Percentiles rank a stretch among this genome's conserved stretches.
Evolutionary conservation across 2,113 vertebrate species (phyloP).

Genomic region (Thalassarche chlororhynchos): DNA sequence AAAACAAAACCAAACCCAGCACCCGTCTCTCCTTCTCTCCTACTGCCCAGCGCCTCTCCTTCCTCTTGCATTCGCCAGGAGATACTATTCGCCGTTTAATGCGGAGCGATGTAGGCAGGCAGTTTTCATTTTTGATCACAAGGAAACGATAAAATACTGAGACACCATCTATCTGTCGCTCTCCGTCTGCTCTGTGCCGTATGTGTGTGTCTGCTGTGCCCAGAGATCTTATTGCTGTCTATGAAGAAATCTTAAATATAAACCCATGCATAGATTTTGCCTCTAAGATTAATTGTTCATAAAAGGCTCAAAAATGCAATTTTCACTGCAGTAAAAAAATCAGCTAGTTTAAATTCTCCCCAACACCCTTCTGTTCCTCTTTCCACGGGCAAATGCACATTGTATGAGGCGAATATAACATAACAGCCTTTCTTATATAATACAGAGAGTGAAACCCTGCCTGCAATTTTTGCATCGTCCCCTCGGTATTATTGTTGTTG

Average conservation of each 20-base stretch:
- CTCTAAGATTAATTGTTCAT: background rate
- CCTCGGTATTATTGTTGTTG: background rate
- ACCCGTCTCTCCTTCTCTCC: background rate
- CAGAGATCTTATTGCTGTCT: background rate
- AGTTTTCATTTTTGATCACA: background rate
- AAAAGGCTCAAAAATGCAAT: background rate
- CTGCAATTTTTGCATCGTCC: background rate
- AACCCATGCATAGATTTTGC: accelerated
- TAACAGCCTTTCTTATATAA: background rate
- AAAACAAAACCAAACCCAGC: background rate
- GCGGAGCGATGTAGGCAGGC: background rate
- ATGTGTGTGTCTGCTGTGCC: background rate
- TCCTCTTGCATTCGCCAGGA: background rate
- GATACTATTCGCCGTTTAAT: background rate
- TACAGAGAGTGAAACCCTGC: background rate
- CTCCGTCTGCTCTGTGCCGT: background rate
- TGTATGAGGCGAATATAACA: background rate
- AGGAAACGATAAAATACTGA: background rate
- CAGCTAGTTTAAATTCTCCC: background rate
- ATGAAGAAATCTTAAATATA: accelerated
- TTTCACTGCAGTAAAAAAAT: background rate
- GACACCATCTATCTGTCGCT: background rate
- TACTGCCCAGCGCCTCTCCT: background rate
- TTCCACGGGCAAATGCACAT: background rate
- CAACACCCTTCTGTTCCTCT: background rate